phyloP scores from a whole-genome alignment of 2,113 vertebrate species.

The Fregata magnificens region DNA sequence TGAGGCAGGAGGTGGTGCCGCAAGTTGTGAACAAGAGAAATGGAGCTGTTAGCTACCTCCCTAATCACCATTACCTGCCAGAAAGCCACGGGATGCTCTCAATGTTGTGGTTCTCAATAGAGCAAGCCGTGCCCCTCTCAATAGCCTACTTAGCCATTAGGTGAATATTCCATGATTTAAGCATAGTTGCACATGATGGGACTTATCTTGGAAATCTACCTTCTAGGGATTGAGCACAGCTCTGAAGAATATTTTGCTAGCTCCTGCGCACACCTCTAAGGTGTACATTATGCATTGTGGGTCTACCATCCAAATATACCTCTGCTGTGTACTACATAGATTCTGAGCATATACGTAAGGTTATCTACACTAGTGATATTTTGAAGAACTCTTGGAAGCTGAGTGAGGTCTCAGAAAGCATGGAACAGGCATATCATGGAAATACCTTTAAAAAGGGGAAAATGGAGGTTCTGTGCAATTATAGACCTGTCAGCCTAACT shows the following conservation, averaged over 20 bases:
- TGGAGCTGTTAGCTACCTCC: not conserved
- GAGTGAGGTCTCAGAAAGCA: not conserved
- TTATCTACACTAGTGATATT: not conserved
- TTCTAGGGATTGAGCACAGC: not conserved
- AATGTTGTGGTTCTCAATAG: not conserved
- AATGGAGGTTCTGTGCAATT: not conserved
- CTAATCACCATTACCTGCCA: not conserved
- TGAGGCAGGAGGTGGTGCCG: not conserved
- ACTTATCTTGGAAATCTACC: not conserved
- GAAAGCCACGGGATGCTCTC: not conserved
- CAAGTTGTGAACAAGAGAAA: not conserved
- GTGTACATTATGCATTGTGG: not conserved
- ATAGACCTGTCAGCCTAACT: conserved; percentile 44
- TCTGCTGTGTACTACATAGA: not conserved
- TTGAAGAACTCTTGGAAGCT: not conserved
- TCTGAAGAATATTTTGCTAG: not conserved
- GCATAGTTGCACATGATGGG: not conserved
- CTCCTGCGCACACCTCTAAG: not conserved
- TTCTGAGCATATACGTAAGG: not conserved
- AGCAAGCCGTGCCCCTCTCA: not conserved
- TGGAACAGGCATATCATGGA: not conserved
- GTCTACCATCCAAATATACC: not conserved
- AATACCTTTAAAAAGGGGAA: not conserved
- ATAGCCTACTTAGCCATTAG: not conserved
- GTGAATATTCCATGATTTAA: not conserved